phyloP scores from a whole-genome alignment of 2,888 invertebrate genomes.

The Electrophaes corylata region DNA sequence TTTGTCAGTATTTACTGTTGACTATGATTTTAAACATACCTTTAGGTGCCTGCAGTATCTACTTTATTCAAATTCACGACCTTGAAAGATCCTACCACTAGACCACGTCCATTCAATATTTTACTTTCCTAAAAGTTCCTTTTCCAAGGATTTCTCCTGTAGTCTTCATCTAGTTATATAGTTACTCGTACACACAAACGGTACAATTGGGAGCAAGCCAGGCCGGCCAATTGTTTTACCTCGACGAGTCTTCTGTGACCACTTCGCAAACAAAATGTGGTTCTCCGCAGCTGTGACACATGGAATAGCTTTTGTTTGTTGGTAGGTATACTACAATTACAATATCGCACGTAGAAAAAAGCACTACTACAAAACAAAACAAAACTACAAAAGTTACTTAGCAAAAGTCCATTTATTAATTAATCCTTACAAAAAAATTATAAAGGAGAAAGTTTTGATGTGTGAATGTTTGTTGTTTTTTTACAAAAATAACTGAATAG shows the following conservation, averaged over 20 bases:
- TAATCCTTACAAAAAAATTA: too few species aligned
- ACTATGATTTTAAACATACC: too few species aligned
- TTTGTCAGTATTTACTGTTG: too few species aligned
- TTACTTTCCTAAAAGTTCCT: background rate
- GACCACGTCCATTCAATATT: background rate
- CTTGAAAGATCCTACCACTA: too few species aligned
- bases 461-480: too few species aligned
- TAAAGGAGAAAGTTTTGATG: too few species aligned
- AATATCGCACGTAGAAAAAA: background rate
- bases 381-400: too few species aligned
- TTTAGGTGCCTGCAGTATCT: too few species aligned
- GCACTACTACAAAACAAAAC: too few species aligned
- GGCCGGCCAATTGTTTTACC: conserved; percentile 56
- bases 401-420: too few species aligned
- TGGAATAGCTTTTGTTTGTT: conserved; percentile 42
- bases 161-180: conserved; percentile 5
- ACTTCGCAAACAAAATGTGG: conserved; percentile 51
- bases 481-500: too few species aligned
- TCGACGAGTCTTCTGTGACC: conserved; percentile 54
- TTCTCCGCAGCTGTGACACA: conserved; percentile 38
- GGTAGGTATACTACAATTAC: background rate
- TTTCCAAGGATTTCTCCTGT: background rate
- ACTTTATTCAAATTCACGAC: too few species aligned
- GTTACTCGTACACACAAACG: conserved; percentile 35
- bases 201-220: conserved; percentile 40